These are phyloP conservation scores for Ischnus inquisitorius DNA, from an alignment of 2,888 invertebrate genomes.

Conservation along the genomic window DNA sequence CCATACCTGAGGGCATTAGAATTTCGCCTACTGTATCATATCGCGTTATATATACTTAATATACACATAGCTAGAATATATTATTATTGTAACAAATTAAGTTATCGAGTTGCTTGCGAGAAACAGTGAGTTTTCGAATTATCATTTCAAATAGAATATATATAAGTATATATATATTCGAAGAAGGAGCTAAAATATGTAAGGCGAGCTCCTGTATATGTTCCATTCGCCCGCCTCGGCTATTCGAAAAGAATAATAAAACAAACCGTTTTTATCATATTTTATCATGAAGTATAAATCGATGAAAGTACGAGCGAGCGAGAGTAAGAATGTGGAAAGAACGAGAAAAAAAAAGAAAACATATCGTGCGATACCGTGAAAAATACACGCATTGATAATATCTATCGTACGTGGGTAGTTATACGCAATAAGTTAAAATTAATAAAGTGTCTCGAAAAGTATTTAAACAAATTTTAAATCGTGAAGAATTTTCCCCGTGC, in stretches of 20 bases:
- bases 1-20: constrained; percentile 59
- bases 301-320: constrained; percentile 50
- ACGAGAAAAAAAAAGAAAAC: constrained; percentile 39
- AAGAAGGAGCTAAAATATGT: constrained; percentile 33
- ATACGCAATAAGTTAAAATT: constrained; percentile 67
- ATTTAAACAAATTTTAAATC: not conserved
- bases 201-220: constrained; percentile 49
- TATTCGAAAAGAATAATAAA: constrained; percentile 31
- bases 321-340: constrained; percentile 45
- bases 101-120: constrained; percentile 50
- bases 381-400: constrained; percentile 53
- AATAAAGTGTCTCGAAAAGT: constrained; percentile 52
- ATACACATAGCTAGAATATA: constrained; percentile 40
- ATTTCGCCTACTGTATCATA: constrained; percentile 72
- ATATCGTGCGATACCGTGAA: constrained; percentile 61
- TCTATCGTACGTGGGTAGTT: constrained; percentile 61
- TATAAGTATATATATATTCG: constrained; percentile 18
- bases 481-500: constrained; percentile 56
- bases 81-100: constrained; percentile 43
- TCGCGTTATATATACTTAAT: constrained; percentile 58
- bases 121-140: constrained; percentile 28
- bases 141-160: constrained; percentile 33
- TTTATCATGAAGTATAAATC: constrained; percentile 65
- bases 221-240: constrained; percentile 51
- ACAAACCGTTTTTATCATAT: constrained; percentile 62